Conservation (phyloP, 2,888 invertebrate species). For the Eilema sororculum region DNA sequence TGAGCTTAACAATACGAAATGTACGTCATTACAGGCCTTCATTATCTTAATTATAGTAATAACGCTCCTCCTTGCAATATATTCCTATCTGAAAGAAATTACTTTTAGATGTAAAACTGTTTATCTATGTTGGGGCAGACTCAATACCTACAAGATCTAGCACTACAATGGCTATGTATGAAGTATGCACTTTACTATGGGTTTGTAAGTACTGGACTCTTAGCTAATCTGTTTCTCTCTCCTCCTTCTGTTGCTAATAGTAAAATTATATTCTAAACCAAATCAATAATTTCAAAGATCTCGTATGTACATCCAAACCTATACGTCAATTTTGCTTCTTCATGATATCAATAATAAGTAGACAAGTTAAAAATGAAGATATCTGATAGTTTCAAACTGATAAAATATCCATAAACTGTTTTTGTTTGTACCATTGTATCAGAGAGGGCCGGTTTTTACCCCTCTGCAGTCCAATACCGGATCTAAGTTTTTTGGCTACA, state of each 20-base stretch:
- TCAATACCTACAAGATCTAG: not conserved
- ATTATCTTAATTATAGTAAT: constrained; percentile 19
- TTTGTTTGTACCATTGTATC: not conserved
- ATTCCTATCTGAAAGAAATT: not conserved
- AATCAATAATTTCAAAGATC: too few species aligned
- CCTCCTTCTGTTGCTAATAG: too few species aligned
- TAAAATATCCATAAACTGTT: not conserved
- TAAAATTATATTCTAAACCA: too few species aligned
- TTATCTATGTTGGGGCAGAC: not conserved
- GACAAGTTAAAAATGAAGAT: not conserved
- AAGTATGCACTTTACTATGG: too few species aligned
- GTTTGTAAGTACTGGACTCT: too few species aligned
- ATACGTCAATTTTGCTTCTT: too few species aligned
- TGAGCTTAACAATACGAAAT: constrained; percentile 13
- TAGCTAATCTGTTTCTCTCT: too few species aligned
- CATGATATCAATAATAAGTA: too few species aligned
- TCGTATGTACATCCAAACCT: not conserved
- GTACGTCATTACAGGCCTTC: constrained; percentile 8
- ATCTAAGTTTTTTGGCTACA: not conserved
- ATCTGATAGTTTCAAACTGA: not conserved
- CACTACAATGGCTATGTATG: too few species aligned
- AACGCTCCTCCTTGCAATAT: not conserved
- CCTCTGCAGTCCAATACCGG: not conserved
- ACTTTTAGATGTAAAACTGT: not conserved
- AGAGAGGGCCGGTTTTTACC: not conserved